Evolutionary conservation across 2,888 invertebrate genomes (phyloP), one percentile per base, ranked within the genome.

Genomic region (Sinelater perroti): DNA sequence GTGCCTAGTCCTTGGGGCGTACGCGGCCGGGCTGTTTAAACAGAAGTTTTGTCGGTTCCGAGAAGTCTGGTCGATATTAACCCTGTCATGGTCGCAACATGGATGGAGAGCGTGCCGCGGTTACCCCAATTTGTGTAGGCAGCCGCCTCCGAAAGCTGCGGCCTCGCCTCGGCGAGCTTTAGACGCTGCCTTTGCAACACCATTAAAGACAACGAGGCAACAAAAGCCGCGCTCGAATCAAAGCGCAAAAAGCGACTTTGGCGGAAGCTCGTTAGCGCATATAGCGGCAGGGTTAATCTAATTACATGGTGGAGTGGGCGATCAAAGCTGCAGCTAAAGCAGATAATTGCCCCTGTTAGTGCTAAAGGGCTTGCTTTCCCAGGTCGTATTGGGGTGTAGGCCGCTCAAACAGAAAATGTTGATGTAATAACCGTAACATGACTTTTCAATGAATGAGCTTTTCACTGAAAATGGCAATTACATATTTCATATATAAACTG

Each of bases 211-310:
- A n/a, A n/a, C n/a, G n/a, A n/a, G n/a, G n/a, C n/a, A n/a, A n/a
- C n/a, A n/a, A n/a, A n/a, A n/a, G n/a, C 13, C 14, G 31, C 1
- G 3, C 3, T n/a, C 24, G 14, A 40, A 40, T 24, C 3, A 38
- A 40, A 40, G 14, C 8, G 40, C 6, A 11, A 28, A n/a, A 28
- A 28, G n/a, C 24, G 26, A 40, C 24, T 40, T 40, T n/a, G 13
- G 13, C 24, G 21, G 24, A 24, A 54, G 59, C 52, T 58, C 56
- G 59, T 64, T 62, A 62, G 62, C 55, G 59, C 24, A 28, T 24
- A 24, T 61, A 58, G 62, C 62, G 63, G 59, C 65, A 63, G 60
- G 65, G 63, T 62, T 67, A 58, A 63, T 61, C 63, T 64, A 54
- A 66, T 69, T 61, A 64, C 38, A 67, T 56, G 62, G 62, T 58